Percentiles rank a stretch among this genome's conserved stretches.
phyloP scores from a whole-genome alignment of 2,797 vertebrate genomes.

The Enteromius argenteus region DNA sequence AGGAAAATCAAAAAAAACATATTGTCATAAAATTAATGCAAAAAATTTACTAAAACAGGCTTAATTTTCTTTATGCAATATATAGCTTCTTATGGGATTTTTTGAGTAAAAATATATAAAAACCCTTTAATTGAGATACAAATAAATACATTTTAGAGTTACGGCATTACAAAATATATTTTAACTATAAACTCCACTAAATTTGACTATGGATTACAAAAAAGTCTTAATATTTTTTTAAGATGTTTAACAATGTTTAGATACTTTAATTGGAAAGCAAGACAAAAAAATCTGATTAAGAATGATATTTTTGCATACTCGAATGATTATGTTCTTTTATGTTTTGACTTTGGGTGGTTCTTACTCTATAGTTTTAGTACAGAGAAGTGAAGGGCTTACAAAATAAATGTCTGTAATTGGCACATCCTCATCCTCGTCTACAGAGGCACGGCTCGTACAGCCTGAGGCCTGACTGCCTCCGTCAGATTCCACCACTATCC shows the following conservation, averaged over 20 bases:
- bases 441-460: conserved; percentile 91
- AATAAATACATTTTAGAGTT: not conserved
- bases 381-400: conserved; percentile 79
- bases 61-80: not conserved
- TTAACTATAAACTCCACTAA: not conserved
- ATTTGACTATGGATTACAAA: not conserved
- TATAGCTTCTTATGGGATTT: not conserved
- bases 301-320: not conserved
- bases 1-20: not conserved
- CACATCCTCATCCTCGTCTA: conserved; percentile 89
- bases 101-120: not conserved
- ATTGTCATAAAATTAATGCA: not conserved
- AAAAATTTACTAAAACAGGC: not conserved
- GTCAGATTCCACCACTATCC: conserved; percentile 79
- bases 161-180: not conserved
- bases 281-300: not conserved
- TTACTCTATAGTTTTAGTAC: not conserved
- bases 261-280: not conserved
- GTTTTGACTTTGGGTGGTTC: not conserved
- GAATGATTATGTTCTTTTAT: not conserved
- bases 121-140: not conserved
- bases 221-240: not conserved
- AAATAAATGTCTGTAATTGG: conserved; percentile 96
- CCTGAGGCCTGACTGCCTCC: conserved; percentile 89
- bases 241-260: not conserved